phyloP scores from a whole-genome alignment of 1,140 invertebrate species.

The Conus ventricosus region DNA sequence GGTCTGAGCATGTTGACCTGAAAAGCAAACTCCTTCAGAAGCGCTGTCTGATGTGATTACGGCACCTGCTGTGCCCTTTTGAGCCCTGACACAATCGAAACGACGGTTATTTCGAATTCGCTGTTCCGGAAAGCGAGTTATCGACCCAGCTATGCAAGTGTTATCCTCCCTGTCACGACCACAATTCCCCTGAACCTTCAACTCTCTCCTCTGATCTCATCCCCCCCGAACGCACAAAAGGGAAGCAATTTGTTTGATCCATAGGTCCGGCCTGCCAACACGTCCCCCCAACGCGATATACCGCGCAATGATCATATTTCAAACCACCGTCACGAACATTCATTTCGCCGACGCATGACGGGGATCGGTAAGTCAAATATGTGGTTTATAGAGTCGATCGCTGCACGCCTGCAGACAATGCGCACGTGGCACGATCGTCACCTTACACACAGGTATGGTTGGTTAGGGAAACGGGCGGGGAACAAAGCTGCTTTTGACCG shows the following conservation, averaged over 20 bases:
- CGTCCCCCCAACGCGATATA: not conserved
- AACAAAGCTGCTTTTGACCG: not conserved
- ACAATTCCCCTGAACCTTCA: no score
- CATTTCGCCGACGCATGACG: not conserved
- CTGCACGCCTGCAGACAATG: not conserved
- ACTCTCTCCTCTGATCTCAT: not conserved
- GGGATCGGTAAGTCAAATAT: constrained; percentile 15
- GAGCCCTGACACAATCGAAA: no score
- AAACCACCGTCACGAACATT: not conserved
- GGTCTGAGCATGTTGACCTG: no score
- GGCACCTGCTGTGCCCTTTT: no score
- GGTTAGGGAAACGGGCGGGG: not conserved
- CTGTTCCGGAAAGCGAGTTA: no score
- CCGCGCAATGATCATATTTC: not conserved
- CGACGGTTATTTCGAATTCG: no score
- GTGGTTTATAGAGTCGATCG: constrained; percentile 9
- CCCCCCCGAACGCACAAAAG: not conserved
- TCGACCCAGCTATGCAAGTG: not conserved
- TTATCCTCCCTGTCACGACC: no score
- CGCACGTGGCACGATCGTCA: not conserved
- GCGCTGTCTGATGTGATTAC: no score
- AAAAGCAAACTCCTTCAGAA: no score
- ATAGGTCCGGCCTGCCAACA: not conserved
- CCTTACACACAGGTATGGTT: not conserved
- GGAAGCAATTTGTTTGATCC: constrained; percentile 11